Conservation (phyloP, 1,140 invertebrate genomes). For the Phymorhynchus buccinoides region DNA sequence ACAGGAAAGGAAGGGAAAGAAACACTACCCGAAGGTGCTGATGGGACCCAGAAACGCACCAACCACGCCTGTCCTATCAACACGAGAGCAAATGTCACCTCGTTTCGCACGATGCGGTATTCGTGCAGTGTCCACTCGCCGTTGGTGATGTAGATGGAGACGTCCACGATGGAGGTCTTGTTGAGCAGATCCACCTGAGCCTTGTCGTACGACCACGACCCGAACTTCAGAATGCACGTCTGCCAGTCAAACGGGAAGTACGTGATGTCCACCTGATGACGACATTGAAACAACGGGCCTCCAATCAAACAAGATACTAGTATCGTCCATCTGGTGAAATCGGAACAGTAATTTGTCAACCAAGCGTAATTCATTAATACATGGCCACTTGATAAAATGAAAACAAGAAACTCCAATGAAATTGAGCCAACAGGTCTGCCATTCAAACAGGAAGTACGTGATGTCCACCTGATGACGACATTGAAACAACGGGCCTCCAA, state of each 20-base stretch:
- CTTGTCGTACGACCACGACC: conserved; percentile 79
- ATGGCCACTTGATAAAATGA: too few relatives aligned
- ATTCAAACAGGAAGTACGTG: conserved; percentile 72
- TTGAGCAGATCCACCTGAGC: conserved; percentile 83
- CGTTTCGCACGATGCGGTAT: conserved; percentile 56
- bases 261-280: conserved; percentile 89
- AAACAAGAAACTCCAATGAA: too few relatives aligned
- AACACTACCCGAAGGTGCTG: too few relatives aligned
- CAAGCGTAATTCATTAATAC: too few relatives aligned
- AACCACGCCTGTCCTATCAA: too few relatives aligned
- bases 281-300: too few relatives aligned
- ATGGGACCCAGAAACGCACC: too few relatives aligned
- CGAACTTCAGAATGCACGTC: conserved; percentile 74
- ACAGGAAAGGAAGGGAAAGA: too few relatives aligned
- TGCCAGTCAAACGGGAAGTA: conserved; percentile 72
- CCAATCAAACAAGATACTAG: too few relatives aligned
- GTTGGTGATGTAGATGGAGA: conserved; percentile 62
- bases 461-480: conserved; percentile 95
- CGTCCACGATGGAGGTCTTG: conserved; percentile 54
- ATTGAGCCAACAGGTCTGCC: conserved; percentile 73
- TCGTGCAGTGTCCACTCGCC: conserved; percentile 66
- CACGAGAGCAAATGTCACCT: conserved; percentile 42
- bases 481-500: too few relatives aligned
- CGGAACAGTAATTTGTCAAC: too few relatives aligned
- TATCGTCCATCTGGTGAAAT: too few relatives aligned